Base-by-base conservation (phyloP, 2,888 invertebrate genomes). In the Cataglyphis cursor region DNA sequence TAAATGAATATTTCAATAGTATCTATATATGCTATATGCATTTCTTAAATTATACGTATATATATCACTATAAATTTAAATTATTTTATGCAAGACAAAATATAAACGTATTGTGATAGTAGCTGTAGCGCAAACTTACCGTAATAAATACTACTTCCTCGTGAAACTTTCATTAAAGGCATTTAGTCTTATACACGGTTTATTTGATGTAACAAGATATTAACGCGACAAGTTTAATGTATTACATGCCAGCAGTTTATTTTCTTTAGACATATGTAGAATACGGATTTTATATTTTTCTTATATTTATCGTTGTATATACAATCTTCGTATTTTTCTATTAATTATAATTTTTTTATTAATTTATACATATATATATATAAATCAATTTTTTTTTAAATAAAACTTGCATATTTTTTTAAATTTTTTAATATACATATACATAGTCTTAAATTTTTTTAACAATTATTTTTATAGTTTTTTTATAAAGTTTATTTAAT, bases 1-100 rank as follows among this genome's bases (percentile, higher is more conserved):
- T 73, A 61, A 73, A 73, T 73, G 70, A 51, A 76, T 64, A 70
- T 15, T 38, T 76, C 38, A 76, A 48, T 35, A 76, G 66, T 76
- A 75, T 66, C 31, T 21, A 5, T 48, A 48, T 48, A 9, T 18
- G 35, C 35, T 41, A 15, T 44, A 48, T 51, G 12, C 38, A 66
- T 51, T 68, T 64, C 1, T 51, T 35, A 48, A 48, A 31, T 41
- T 61, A 38, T n/a, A 41, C 59, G 9, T 15, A 57, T 15, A 31
- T 8, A 35, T 54, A 70, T 2, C 10, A 24, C 9, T 44, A 44
- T 38, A 38, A 38, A 38, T 38, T 38, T 38, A 10, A 6, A 38
- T 38, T 38, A 38, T 38, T 44, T 44, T 44, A 44, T 12, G 15
- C 15, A 15, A 3, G 44, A 15, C 44, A 44, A 44, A 0, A 3